Percentiles rank a stretch among this genome's conserved stretches.
phyloP scores from a whole-genome alignment of 1,140 invertebrate species.

The Macrocentrus cingulum region DNA sequence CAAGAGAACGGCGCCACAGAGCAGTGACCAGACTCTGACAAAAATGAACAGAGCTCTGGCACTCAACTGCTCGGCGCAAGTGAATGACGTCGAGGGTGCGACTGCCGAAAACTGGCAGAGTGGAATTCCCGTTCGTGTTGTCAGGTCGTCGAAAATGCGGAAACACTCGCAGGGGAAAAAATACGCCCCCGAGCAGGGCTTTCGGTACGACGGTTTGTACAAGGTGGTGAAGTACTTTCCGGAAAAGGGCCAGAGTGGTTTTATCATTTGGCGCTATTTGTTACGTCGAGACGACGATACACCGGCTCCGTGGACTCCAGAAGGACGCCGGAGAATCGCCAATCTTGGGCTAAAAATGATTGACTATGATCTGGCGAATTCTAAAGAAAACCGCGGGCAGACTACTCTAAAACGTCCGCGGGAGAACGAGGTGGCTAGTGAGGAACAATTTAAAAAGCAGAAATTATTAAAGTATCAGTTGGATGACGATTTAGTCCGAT shows the following conservation, averaged over 20 bases:
- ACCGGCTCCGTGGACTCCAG: constrained; percentile 82
- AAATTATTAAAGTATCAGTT: constrained; percentile 58
- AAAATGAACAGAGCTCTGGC: constrained; percentile 78
- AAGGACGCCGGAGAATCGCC: constrained; percentile 63
- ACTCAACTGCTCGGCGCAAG: constrained; percentile 70
- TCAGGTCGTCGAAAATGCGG: constrained; percentile 61
- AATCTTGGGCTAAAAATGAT: constrained; percentile 41
- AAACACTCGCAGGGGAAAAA: constrained; percentile 17
- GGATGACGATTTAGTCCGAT: constrained; percentile 55
- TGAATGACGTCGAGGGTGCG: constrained; percentile 68
- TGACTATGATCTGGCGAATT: constrained; percentile 63
- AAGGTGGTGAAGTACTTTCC: constrained; percentile 86
- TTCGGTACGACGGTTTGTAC: constrained; percentile 72
- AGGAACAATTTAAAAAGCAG: constrained; percentile 44
- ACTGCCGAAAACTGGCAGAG: constrained; percentile 71
- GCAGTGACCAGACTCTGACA: constrained; percentile 77
- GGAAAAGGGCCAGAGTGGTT: constrained; percentile 77
- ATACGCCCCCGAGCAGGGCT: constrained; percentile 23
- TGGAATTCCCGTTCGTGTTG: constrained; percentile 75
- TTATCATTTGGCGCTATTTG: constrained; percentile 79
- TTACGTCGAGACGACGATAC: constrained; percentile 76
- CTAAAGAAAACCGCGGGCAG: constrained; percentile 54
- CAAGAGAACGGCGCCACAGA: constrained; percentile 78
- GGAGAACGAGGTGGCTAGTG: constrained; percentile 36
- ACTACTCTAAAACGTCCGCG: constrained; percentile 17